phyloP scores from a whole-genome alignment of 2,888 invertebrate genomes.

The Noctua janthe region DNA sequence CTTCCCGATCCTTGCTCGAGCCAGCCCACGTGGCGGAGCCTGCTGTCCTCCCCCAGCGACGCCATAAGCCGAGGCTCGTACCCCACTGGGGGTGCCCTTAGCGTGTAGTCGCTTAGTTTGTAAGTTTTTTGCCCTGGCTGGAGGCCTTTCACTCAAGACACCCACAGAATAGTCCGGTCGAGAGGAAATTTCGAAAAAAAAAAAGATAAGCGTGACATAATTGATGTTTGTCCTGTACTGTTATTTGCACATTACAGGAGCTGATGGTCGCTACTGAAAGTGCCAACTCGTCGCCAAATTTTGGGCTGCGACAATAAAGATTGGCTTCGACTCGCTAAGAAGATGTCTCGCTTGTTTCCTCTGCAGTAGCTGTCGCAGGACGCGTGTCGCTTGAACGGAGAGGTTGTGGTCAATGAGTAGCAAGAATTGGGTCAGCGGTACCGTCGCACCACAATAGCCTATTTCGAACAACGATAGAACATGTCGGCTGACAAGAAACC shows the following conservation, averaged over 20 bases:
- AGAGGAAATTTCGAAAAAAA: too few relatives aligned
- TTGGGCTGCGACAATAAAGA: neutral
- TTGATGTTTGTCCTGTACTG: neutral
- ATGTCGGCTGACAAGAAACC: constrained; percentile 37
- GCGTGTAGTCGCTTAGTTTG: too few relatives aligned
- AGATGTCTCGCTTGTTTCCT: neutral
- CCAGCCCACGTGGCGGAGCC: too few relatives aligned
- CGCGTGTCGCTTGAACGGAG: neutral
- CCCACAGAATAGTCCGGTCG: too few relatives aligned
- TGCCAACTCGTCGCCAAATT: neutral
- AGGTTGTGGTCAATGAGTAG: neutral
- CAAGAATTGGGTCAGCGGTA: constrained; percentile 46
- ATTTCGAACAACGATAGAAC: constrained; percentile 20
- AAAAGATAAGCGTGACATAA: neutral
- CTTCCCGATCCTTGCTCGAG: too few relatives aligned
- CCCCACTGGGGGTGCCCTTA: too few relatives aligned
- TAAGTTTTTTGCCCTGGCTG: too few relatives aligned
- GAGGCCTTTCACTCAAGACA: too few relatives aligned
- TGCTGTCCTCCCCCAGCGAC: too few relatives aligned
- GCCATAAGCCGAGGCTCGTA: too few relatives aligned
- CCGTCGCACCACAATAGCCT: constrained; percentile 30
- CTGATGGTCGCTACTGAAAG: neutral
- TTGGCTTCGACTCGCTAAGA: neutral
- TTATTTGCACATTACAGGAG: neutral
- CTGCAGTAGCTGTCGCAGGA: neutral